Base-by-base conservation (phyloP, 1,140 invertebrate species). In the Xylocopa sonorina region DNA sequence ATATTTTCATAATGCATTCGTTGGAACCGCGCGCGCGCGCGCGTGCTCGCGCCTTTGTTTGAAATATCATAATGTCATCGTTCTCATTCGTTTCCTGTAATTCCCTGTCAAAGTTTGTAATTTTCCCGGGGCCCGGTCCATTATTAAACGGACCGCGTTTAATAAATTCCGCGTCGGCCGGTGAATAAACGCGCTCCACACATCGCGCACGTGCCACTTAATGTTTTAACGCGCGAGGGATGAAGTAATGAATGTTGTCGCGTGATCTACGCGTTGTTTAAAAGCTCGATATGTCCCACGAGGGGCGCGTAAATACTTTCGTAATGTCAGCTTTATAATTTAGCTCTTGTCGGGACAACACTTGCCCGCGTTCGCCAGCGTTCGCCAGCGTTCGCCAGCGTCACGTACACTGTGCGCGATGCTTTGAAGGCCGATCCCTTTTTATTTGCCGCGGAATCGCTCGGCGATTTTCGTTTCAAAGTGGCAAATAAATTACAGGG, bases 191-290 rank as follows among this genome's bases (percentile, higher is more conserved):
- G 21, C 6, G 27, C 41, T 67, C 9, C n/a, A 34, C 18, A 66
- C 27, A n/a, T 63, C 34, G 16, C 27, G 57, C 34, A 2, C 9
- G 2, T 38, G 6, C n/a, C 50, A 46, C 38, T 75, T 75, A 67
- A 75, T 60, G 69, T 38, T 60, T 34, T 48, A 72, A 72, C 57
- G 3, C 21, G 18, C 38, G 69, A 2, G 57, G 14, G 43, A 16
- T 21, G n/a, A 18, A 55, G 50, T 46, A 75, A 75, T 27, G 73
- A 67, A 66, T 18, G 48, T 32, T 66, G 62, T 75, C n/a, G n/a
- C n/a, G n/a, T 67, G 57, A 75, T 66, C 50, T 53, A 64, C 34
- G 38, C 27, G 38, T 66, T 57, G 60, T 55, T 57, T 66, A 46
- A 57, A 55, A 66, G 48, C 38, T 32, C 27, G 50, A 75, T 24